A percentile compares a stretch with the other conserved stretches of the same genome.
phyloP scores from a whole-genome alignment of 2,113 vertebrate species.

The Chitala chitala region DNA sequence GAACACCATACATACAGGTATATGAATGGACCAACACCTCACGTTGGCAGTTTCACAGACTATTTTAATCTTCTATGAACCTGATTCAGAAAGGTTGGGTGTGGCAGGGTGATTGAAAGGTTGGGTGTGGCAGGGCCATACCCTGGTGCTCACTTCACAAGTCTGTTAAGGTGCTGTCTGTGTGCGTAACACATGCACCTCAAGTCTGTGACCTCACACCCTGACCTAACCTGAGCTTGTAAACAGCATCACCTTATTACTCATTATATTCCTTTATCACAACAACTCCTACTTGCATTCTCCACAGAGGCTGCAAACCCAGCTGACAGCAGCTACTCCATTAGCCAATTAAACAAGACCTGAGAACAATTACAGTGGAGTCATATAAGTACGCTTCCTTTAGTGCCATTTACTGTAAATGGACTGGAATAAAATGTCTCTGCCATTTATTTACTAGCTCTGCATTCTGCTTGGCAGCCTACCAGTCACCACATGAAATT shows the following conservation, averaged over 20 bases:
- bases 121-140: too few relatives aligned
- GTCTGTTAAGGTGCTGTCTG: too few relatives aligned
- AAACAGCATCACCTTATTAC: not conserved
- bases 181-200: too few relatives aligned
- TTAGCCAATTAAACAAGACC: constrained; percentile 1
- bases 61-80: too few relatives aligned
- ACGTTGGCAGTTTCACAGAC: too few relatives aligned
- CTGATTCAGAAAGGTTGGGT: too few relatives aligned
- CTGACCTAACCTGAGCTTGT: not conserved
- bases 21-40: too few relatives aligned
- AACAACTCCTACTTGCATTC: not conserved
- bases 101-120: too few relatives aligned
- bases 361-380: constrained; percentile 6
- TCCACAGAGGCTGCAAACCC: not conserved
- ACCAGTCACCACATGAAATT: not conserved
- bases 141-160: too few relatives aligned
- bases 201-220: too few relatives aligned
- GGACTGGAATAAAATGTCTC: not conserved
- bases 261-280: not conserved
- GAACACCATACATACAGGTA: too few relatives aligned
- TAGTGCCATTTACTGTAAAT: constrained; percentile 16
- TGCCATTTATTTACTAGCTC: not conserved
- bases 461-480: constrained; percentile 4
- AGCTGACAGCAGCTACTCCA: not conserved
- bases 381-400: not conserved